Evolutionary conservation across 2,888 invertebrate genomes (phyloP), one percentile per base, ranked within the genome.

Genomic region (Ceramica pisi): DNA sequence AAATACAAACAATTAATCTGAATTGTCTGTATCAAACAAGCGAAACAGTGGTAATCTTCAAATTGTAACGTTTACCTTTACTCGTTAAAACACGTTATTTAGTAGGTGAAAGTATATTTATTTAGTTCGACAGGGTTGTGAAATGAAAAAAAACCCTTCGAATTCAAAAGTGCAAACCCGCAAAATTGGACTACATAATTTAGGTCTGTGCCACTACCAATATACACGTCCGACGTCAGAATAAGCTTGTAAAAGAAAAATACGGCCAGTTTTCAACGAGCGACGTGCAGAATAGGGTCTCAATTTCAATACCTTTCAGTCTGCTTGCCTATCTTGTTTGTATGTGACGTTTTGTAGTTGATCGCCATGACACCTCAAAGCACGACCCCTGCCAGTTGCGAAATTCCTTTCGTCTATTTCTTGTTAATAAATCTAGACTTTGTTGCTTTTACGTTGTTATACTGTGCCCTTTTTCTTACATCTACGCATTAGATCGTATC

Each of bases 241-340:
- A 68, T 68, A 59, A 46, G 21, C 46, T 68, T 38, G 19, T n/a
- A 23, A 59, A 59, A 46, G 46, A 76, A 76, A 76, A 78, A 46
- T 31, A 38, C 26, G n/a, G n/a, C 10, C 31, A 41, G 44, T 50
- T 61, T 73, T 46, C 57, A 51, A 65, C 41, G 46, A 21, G 31
- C 10, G 21, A 35, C 14, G 41, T 61, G 6, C 38, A 71, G 69
- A 77, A 82, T 77, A 64, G 65, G 56, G 66, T 70, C 53, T 70
- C 61, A 80, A 86, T 87, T 89, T 89, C 80, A 85, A 89, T 87
- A 83, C 73, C 26, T 64, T 80, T 86, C 84, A 71, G 65, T 70
- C 74, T 78, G 83, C 86, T 86, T 82, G 78, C 66, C 68, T 77
- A 76, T 80, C 71, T 75, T 84, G 84, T 87, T 88, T 88, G 76